Percentiles rank a stretch among this genome's conserved stretches.
Conservation (phyloP, 1,140 invertebrate species). For the Camponotus vicinus region DNA sequence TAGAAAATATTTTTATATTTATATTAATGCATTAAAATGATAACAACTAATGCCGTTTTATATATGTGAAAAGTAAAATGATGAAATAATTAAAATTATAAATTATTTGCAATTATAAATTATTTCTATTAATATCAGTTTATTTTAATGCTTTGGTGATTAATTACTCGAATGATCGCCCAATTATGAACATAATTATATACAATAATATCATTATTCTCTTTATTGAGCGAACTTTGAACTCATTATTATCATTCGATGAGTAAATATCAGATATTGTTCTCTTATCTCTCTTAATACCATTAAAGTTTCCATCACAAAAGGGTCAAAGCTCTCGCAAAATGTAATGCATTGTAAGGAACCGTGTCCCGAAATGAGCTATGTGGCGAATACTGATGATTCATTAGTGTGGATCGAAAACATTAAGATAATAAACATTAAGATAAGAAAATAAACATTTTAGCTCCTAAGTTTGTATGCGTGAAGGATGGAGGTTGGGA, state of each 20-base stretch:
- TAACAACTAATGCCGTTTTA: not conserved
- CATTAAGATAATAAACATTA: no score
- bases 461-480: no score
- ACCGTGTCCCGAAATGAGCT: no score
- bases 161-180: not conserved
- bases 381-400: no score
- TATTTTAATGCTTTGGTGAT: not conserved
- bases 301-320: not conserved
- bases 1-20: not conserved
- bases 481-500: no score
- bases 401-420: no score
- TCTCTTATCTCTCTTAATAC: not conserved
- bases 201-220: not conserved
- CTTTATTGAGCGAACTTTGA: not conserved
- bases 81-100: not conserved
- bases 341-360: not conserved
- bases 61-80: not conserved
- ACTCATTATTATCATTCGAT: conserved; percentile 5
- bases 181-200: not conserved
- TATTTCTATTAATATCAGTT: not conserved
- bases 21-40: not conserved
- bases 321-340: not conserved
- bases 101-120: not conserved
- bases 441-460: no score
- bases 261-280: conserved; percentile 3